Percentiles rank a stretch among this genome's conserved stretches.
Evolutionary conservation across 2,888 invertebrate genomes (phyloP).

Genomic region (Phasia obesa): DNA sequence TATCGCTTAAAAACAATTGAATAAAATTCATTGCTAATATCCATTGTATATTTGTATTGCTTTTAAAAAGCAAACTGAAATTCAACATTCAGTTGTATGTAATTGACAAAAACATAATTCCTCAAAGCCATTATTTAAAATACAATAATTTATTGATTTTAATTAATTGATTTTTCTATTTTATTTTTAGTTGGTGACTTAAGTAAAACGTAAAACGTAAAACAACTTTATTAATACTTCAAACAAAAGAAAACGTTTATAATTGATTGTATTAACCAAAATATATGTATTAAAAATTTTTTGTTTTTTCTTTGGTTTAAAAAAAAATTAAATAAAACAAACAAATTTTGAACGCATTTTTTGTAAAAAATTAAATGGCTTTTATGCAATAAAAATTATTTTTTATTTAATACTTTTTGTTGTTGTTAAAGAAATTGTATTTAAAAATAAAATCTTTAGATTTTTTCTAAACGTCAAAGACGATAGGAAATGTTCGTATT

Average conservation of each 20-base stretch:
- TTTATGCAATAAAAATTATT: conserved; percentile 34
- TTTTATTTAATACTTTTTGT: conserved; percentile 28
- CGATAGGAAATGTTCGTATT: neutral
- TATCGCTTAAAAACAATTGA: neutral
- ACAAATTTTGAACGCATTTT: conserved; percentile 59
- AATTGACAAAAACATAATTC: no score
- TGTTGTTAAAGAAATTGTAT: conserved; percentile 22
- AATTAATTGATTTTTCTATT: conserved; percentile 48
- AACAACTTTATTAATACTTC: conserved; percentile 36
- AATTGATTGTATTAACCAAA: conserved; percentile 47
- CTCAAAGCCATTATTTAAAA: neutral
- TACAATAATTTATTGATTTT: conserved; percentile 28
- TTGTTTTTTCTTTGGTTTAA: conserved; percentile 9
- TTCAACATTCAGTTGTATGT: no score
- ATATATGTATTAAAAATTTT: neutral
- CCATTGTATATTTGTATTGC: no score
- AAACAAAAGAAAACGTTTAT: conserved; percentile 38
- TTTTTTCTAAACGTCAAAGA: neutral
- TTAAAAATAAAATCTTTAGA: conserved; percentile 18
- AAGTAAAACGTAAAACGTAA: conserved; percentile 63
- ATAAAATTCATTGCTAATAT: no score
- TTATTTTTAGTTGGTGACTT: conserved; percentile 68
- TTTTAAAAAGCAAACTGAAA: no score
- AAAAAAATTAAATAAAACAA: conserved; percentile 21
- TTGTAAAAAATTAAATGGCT: conserved; percentile 50